Evolutionary conservation across 2,797 vertebrate genomes (phyloP).

Genomic region (Nyctalus aviator): DNA sequence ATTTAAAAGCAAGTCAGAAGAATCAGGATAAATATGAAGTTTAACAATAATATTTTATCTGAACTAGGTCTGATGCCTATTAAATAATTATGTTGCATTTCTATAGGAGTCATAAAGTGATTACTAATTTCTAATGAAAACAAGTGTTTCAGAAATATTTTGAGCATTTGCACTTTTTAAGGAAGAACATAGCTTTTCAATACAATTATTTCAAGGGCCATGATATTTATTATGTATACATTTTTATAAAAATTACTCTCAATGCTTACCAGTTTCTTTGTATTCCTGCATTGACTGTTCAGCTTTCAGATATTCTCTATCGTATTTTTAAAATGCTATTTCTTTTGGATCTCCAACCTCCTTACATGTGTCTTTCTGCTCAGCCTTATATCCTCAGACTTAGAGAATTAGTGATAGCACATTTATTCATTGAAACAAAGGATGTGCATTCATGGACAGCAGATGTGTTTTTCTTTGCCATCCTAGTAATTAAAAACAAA

Average conservation of each 20-base stretch:
- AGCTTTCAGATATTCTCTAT: background rate
- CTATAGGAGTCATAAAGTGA: background rate
- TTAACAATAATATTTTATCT: background rate
- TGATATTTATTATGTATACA: background rate
- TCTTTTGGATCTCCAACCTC: background rate
- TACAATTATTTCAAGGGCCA: background rate
- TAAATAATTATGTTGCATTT: background rate
- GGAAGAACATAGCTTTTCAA: background rate
- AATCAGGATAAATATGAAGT: background rate
- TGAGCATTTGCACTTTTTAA: background rate
- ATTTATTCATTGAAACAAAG: background rate
- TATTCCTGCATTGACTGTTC: background rate
- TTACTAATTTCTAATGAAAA: background rate
- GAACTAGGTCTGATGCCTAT: background rate
- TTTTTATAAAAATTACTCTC: slow-evolving; percentile 6
- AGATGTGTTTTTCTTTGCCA: background rate
- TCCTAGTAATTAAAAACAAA: background rate
- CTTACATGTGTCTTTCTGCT: slow-evolving; percentile 1
- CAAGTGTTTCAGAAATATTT: background rate
- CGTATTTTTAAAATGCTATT: background rate
- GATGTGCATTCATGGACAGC: background rate
- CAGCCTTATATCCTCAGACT: background rate
- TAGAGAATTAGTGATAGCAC: background rate
- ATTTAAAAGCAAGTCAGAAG: slow-evolving; percentile 9
- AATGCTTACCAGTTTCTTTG: background rate